Conservation (phyloP, 2,888 invertebrate species). For the Philonicus albiceps region DNA sequence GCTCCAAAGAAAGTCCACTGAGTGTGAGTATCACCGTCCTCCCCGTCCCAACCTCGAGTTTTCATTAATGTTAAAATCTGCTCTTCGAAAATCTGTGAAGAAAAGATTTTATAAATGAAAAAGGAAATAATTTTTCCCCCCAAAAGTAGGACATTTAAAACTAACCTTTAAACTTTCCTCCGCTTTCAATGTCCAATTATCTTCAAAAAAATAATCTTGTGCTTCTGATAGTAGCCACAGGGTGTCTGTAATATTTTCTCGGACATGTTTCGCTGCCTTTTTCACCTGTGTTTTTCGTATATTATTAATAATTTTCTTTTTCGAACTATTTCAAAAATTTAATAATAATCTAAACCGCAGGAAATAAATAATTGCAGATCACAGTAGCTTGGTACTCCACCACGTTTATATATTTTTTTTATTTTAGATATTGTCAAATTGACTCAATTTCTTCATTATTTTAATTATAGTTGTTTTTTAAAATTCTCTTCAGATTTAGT, state of each 20-base stretch:
- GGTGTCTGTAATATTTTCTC: constrained; percentile 78
- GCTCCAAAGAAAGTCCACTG: constrained; percentile 92
- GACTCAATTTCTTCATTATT: too few relatives aligned
- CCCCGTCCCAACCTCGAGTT: constrained; percentile 89
- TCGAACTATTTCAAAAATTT: not conserved
- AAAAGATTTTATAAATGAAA: not conserved
- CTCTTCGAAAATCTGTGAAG: constrained; percentile 68
- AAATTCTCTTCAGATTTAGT: too few relatives aligned
- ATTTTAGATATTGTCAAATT: not conserved
- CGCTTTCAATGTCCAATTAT: constrained; percentile 84
- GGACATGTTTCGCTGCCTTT: constrained; percentile 74
- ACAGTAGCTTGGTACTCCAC: not conserved
- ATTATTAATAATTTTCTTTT: not conserved
- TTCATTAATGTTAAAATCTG: constrained; percentile 84
- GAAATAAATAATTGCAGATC: not conserved
- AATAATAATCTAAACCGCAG: not conserved
- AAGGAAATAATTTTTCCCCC: not conserved
- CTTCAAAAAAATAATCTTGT: constrained; percentile 70
- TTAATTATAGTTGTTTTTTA: too few relatives aligned
- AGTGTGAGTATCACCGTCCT: constrained; percentile 69
- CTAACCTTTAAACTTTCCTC: constrained; percentile 67
- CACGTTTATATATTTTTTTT: too few relatives aligned
- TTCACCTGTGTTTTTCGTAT: constrained; percentile 70
- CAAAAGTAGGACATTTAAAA: not conserved
- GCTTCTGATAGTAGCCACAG: constrained; percentile 75